Evolutionary conservation across 2,113 vertebrate species (phyloP).

Genomic region (Pomatorhinus ruficollis): DNA sequence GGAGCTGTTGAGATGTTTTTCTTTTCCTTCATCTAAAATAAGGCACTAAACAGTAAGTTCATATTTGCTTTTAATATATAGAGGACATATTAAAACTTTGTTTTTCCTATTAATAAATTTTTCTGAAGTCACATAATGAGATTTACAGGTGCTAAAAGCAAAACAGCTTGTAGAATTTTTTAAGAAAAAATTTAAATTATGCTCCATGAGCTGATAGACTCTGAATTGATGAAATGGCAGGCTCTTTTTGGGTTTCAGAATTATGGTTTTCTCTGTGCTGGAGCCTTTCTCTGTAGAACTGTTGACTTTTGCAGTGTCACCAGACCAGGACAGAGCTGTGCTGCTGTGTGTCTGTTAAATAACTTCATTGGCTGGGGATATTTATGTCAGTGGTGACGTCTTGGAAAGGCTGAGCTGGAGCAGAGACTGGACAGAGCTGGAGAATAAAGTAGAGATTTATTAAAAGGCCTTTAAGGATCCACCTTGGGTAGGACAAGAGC

Average conservation of each 20-base stretch:
- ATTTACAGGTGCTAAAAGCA: neutral
- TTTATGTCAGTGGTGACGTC: neutral
- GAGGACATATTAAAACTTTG: neutral
- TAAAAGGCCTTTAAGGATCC: no score
- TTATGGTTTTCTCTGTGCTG: neutral
- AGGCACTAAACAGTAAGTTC: neutral
- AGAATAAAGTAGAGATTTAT: no score
- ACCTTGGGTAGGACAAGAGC: no score
- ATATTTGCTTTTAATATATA: neutral
- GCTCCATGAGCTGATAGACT: rapidly evolving
- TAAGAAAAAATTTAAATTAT: neutral
- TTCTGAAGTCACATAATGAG: neutral
- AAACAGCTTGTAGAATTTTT: neutral
- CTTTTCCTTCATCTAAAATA: neutral
- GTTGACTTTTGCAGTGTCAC: neutral
- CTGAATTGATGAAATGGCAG: neutral
- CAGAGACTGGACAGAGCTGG: no score
- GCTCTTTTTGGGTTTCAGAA: neutral
- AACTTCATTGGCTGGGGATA: neutral
- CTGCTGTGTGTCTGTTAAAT: neutral
- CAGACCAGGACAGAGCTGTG: neutral
- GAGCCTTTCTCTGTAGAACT: neutral
- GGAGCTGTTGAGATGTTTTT: rapidly evolving
- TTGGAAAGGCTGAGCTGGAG: no score
- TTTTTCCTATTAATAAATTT: neutral